Evolutionary conservation across 2,888 invertebrate genomes (phyloP).

Genomic region (Autographa pulchrina): DNA sequence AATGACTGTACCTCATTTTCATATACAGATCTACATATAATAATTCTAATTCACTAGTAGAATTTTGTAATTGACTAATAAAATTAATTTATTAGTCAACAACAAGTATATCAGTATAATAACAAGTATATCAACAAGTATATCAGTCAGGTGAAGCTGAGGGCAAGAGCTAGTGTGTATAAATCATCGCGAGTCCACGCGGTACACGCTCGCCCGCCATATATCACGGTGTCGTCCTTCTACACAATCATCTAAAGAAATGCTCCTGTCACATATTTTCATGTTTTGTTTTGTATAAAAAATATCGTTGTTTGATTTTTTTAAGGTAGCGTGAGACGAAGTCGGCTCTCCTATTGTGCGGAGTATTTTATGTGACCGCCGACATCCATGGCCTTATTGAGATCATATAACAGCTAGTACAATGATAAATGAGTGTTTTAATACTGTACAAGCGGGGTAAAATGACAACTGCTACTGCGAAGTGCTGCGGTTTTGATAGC

Average conservation of each 20-base stretch:
- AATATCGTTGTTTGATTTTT: slow-evolving; percentile 53
- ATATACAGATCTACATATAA: too few relatives aligned
- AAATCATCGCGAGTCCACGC: slow-evolving; percentile 42
- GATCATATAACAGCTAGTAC: slow-evolving; percentile 8
- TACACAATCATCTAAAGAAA: slow-evolving; percentile 69
- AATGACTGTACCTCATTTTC: too few relatives aligned
- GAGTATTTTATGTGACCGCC: slow-evolving; percentile 58
- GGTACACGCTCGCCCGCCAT: slow-evolving; percentile 63
- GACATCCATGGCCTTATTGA: slow-evolving; percentile 41
- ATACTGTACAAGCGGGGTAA: neutral
- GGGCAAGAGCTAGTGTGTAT: slow-evolving; percentile 22
- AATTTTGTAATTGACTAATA: too few relatives aligned
- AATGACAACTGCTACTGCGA: neutral
- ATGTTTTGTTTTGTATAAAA: slow-evolving; percentile 61
- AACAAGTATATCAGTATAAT: too few relatives aligned
- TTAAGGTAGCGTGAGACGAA: slow-evolving; percentile 56
- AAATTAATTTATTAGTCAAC: too few relatives aligned
- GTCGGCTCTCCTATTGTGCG: slow-evolving; percentile 69
- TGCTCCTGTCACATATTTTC: slow-evolving; percentile 65
- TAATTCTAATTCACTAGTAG: too few relatives aligned
- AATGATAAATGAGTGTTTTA: neutral
- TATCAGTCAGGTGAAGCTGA: neutral
- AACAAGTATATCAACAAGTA: too few relatives aligned
- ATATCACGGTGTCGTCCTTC: slow-evolving; percentile 69
- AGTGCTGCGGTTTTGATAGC: neutral